Percentiles rank a stretch among this genome's conserved stretches.
Evolutionary conservation across 2,113 vertebrate genomes (phyloP).

Genomic region (Pantherophis guttatus): DNA sequence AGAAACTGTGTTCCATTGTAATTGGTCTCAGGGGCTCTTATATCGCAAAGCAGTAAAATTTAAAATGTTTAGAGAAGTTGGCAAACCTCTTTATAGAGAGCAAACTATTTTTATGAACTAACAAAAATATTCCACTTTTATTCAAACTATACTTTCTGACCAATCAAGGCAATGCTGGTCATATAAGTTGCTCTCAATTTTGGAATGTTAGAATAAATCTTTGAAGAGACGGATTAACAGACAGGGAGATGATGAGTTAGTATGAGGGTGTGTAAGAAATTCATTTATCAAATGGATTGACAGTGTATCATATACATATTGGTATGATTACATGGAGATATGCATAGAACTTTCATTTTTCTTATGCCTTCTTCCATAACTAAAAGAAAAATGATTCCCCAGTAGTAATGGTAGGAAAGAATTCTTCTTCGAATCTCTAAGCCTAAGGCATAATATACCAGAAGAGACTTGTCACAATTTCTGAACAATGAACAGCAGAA

Average conservation of each 20-base stretch:
- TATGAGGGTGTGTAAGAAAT: conserved; percentile 64
- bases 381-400: conserved; percentile 44
- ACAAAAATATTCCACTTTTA: not conserved
- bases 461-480: conserved; percentile 19
- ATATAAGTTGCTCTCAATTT: conserved; percentile 55
- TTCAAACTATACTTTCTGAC: conserved; percentile 15
- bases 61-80: not conserved
- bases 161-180: conserved; percentile 46
- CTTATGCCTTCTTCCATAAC: conserved; percentile 42
- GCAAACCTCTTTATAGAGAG: not conserved
- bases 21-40: not conserved
- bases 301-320: conserved; percentile 59
- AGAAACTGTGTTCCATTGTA: not conserved
- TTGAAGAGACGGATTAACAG: conserved; percentile 59
- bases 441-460: not conserved
- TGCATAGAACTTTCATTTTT: conserved; percentile 55
- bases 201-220: conserved; percentile 49
- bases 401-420: conserved; percentile 17
- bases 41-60: not conserved
- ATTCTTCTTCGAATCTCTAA: conserved; percentile 29
- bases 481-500: conserved; percentile 1
- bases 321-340: conserved; percentile 60
- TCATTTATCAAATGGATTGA: conserved; percentile 61
- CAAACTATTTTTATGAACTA: not conserved
- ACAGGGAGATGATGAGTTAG: conserved; percentile 62